phyloP scores from a whole-genome alignment of 2,888 invertebrate genomes.

The Eupithecia centaureata region DNA sequence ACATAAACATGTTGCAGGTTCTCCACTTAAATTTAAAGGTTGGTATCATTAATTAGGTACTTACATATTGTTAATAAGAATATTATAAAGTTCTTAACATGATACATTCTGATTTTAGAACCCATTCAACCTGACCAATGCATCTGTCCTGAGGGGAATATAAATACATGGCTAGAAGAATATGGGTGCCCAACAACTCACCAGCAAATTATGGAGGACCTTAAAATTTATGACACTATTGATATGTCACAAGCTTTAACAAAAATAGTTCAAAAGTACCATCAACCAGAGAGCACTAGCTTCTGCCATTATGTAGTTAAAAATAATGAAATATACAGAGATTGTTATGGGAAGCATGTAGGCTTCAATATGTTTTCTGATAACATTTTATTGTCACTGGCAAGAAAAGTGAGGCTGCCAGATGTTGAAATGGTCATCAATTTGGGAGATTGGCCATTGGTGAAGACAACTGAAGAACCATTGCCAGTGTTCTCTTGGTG shows the following conservation, averaged over 20 bases:
- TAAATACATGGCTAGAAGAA: constrained; percentile 86
- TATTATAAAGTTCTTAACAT: neutral
- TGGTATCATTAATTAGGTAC: neutral
- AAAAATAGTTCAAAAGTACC: constrained; percentile 87
- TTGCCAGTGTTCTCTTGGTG: constrained; percentile 98
- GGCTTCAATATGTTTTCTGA: constrained; percentile 99
- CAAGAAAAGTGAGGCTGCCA: constrained; percentile 91
- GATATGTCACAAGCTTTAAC: constrained; percentile 88
- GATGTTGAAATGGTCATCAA: constrained; percentile 96
- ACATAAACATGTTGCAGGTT: constrained; percentile 84
- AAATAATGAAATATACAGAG: constrained; percentile 91
- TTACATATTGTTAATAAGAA: neutral
- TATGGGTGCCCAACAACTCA: constrained; percentile 87
- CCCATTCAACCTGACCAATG: constrained; percentile 92
- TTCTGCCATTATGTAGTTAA: constrained; percentile 95
- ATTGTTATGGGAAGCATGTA: constrained; percentile 96
- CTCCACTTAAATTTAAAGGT: constrained; percentile 87
- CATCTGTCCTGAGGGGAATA: constrained; percentile 88
- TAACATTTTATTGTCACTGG: constrained; percentile 90
- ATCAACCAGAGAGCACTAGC: constrained; percentile 91
- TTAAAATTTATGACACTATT: constrained; percentile 86
- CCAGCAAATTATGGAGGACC: constrained; percentile 88
- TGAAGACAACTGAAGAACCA: constrained; percentile 80
- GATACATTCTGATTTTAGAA: constrained; percentile 74
- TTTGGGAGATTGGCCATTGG: constrained; percentile 97